phyloP scores from a whole-genome alignment of 2,888 invertebrate genomes.

The Melanargia galathea region DNA sequence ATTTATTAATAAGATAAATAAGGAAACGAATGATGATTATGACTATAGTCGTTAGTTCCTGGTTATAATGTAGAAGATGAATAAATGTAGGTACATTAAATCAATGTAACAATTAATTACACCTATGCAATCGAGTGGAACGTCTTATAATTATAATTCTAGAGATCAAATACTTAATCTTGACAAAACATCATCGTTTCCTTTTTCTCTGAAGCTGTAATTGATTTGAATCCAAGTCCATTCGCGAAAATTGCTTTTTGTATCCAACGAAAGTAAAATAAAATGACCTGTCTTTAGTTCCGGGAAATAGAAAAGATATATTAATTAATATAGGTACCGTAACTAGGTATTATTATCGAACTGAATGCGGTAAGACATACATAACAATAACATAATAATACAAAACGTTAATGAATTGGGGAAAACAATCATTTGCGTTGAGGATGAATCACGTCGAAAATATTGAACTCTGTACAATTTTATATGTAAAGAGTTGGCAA shows the following conservation, averaged over 20 bases:
- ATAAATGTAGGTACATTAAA: no score
- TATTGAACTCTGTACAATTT: conserved; percentile 10
- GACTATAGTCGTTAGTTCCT: background rate
- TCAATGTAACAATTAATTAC: background rate
- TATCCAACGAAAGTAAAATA: background rate
- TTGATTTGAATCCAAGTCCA: background rate
- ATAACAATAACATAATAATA: conserved; percentile 10
- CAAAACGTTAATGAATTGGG: background rate
- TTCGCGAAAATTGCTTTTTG: background rate
- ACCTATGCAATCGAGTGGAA: background rate
- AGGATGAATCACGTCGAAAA: conserved; percentile 22
- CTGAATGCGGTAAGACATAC: background rate
- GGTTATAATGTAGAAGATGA: conserved; percentile 1
- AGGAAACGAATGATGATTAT: background rate
- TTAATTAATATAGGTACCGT: background rate
- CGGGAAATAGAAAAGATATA: background rate
- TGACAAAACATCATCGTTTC: background rate
- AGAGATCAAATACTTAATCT: background rate
- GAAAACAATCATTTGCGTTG: background rate
- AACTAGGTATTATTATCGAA: background rate
- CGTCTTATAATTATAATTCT: background rate
- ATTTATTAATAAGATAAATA: background rate
- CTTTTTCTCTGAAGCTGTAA: background rate
- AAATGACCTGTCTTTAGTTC: background rate
- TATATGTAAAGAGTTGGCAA: conserved; percentile 29